Evolutionary conservation across 2,888 invertebrate species (phyloP).

Genomic region (Agrilus mali): DNA sequence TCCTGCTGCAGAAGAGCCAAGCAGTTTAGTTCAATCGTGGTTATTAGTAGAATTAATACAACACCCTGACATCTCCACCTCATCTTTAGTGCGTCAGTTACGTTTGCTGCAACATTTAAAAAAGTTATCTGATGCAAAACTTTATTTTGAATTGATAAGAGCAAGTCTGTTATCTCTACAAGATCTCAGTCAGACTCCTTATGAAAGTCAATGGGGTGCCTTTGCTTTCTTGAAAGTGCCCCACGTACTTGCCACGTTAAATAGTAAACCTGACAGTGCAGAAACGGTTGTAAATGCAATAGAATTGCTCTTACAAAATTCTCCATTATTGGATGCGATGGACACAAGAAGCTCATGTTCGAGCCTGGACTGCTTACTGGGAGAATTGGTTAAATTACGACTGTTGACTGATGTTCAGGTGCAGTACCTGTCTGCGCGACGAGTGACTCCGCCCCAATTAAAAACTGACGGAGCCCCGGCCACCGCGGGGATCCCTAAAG

Average conservation of each 20-base stretch:
- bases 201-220: slow-evolving; percentile 87
- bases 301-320: slow-evolving; percentile 72
- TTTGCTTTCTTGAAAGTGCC: slow-evolving; percentile 89
- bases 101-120: slow-evolving; percentile 76
- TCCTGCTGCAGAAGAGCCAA: slow-evolving; percentile 49
- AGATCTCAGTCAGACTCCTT: slow-evolving; percentile 69
- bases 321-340: slow-evolving; percentile 75
- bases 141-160: slow-evolving; percentile 81
- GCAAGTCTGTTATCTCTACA: slow-evolving; percentile 83
- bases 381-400: slow-evolving; percentile 68
- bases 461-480: slow-evolving; percentile 50
- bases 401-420: slow-evolving; percentile 69
- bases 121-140: slow-evolving; percentile 62
- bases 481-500: slow-evolving; percentile 57
- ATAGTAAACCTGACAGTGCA: slow-evolving; percentile 20
- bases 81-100: slow-evolving; percentile 68
- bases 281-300: slow-evolving; percentile 60
- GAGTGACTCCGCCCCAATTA: slow-evolving; percentile 32
- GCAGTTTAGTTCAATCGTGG: slow-evolving; percentile 66
- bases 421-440: slow-evolving; percentile 50
- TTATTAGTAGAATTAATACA: slow-evolving; percentile 73
- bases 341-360: slow-evolving; percentile 85
- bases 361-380: slow-evolving; percentile 69
- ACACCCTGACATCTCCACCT: slow-evolving; percentile 74
- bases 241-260: slow-evolving; percentile 47